phyloP scores from a whole-genome alignment of 2,888 invertebrate genomes.

The Stegophylla sp. region DNA sequence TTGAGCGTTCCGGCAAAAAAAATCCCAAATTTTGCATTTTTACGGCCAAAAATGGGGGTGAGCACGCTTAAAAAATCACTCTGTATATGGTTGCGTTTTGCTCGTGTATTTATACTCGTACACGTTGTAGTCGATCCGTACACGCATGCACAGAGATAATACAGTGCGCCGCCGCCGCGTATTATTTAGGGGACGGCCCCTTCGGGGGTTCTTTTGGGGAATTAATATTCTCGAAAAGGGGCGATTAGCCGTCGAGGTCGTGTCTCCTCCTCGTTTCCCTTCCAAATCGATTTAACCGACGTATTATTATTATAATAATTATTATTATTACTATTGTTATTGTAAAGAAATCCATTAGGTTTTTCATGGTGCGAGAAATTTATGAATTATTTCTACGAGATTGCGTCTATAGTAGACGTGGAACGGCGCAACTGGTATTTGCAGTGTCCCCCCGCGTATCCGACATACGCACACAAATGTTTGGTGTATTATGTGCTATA shows the following conservation, averaged over 20 bases:
- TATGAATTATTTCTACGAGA: conserved; percentile 15
- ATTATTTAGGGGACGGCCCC: background rate
- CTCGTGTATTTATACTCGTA: background rate
- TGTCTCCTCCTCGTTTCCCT: background rate
- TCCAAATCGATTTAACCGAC: conserved; percentile 27
- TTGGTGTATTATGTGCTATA: too few relatives aligned
- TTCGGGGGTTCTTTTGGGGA: background rate
- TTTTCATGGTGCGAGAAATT: background rate
- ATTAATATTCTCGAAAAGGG: conserved; percentile 31
- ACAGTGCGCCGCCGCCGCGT: too few relatives aligned
- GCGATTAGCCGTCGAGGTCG: background rate
- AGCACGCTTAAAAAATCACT: too few relatives aligned
- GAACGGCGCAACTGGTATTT: background rate
- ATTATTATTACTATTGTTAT: background rate
- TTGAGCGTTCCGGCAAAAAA: too few relatives aligned
- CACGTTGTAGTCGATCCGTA: background rate
- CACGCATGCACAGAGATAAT: background rate
- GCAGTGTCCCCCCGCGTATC: background rate
- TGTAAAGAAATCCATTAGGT: conserved; percentile 26
- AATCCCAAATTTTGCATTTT: too few relatives aligned
- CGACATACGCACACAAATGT: too few relatives aligned
- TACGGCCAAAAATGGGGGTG: too few relatives aligned
- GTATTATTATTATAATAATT: background rate
- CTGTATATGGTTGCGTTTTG: too few relatives aligned
- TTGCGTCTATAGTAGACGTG: background rate